Conservation (phyloP, 2,113 vertebrate species). For the Tiliqua scincoides region DNA sequence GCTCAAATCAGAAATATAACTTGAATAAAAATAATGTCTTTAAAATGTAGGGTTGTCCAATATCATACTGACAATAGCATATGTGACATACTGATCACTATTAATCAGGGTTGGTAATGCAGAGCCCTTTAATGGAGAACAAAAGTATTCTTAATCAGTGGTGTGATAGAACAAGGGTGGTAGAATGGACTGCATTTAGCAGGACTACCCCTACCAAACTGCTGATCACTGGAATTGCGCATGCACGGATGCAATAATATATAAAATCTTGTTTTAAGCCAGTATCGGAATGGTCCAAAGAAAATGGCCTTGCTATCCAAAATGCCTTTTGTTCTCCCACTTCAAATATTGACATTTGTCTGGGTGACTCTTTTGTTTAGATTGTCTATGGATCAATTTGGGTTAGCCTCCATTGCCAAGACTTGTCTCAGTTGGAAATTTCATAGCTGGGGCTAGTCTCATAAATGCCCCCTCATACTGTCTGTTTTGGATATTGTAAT, state of each 20-base stretch:
- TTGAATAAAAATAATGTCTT: background rate
- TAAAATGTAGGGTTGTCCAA: background rate
- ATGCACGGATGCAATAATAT: conserved; percentile 30
- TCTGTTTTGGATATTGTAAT: conserved; percentile 58
- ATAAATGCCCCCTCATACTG: conserved; percentile 52
- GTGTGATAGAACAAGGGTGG: background rate
- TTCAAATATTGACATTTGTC: conserved; percentile 79
- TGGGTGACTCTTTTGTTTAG: conserved; percentile 76
- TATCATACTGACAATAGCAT: no score
- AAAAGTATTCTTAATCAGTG: background rate
- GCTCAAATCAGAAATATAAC: background rate
- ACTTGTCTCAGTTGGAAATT: conserved; percentile 61
- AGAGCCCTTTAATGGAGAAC: background rate
- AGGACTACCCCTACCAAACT: background rate
- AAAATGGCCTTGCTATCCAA: conserved; percentile 73
- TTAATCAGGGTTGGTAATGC: background rate
- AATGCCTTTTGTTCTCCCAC: conserved; percentile 62
- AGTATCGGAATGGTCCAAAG: conserved; percentile 69
- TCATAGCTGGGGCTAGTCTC: conserved; percentile 59
- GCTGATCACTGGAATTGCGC: background rate
- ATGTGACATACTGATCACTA: background rate
- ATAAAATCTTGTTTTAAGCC: conserved; percentile 57
- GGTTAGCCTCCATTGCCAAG: conserved; percentile 44
- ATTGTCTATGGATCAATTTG: conserved; percentile 71
- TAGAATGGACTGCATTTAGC: background rate